Evolutionary conservation across 2,797 vertebrate genomes (phyloP), one percentile per base, ranked within the genome.

Genomic region (Muscicapa comitata): DNA sequence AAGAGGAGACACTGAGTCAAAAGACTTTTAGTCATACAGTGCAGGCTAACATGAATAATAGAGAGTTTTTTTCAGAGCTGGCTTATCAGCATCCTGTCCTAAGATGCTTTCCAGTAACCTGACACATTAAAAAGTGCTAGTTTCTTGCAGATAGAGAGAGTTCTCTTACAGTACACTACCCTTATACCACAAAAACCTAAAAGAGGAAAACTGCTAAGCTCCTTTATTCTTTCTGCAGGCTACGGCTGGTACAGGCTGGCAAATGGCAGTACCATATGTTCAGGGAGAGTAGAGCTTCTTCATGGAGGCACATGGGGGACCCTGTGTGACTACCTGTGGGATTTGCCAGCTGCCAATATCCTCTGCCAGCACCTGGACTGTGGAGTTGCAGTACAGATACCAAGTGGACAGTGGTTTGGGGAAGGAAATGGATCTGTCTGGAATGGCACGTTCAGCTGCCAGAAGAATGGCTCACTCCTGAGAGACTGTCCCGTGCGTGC

Each of bases 271-370:
- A 78, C 72, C 11, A 16, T 8, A 3, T 97, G 97, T 54, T 96
- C 95, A 54, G 97, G 97, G n/a, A 96, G 96, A 96, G 96, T 97
- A 74, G 96, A 98, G 51, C 86, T 98, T 55, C 88, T 86, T 59
- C 87, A 92, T 0, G 90, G 88, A 47, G 96, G 94, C 14, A 54
- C 24, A 0, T 98, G 97, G 97, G 96, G 95, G 81, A 17, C 76
- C 3, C 47, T 97, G 16, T 97, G 97, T 72, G 94, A 93, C 87
- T 73, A 90, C 58, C 54, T 61, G 29, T 97, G 97, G 96, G 95
- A 97, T 91, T 71, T 96, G 17, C n/a, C 71, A 33, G 89, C 95
- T 90, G 96, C 96, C 25, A 72, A 95, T 57, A 53, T 54, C 55
- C 79, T 98, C 48, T 98, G 97, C 63, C 94, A 96, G 33, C 95